phyloP scores from a whole-genome alignment of 2,113 vertebrate genomes.

The Callaeas wilsoni region DNA sequence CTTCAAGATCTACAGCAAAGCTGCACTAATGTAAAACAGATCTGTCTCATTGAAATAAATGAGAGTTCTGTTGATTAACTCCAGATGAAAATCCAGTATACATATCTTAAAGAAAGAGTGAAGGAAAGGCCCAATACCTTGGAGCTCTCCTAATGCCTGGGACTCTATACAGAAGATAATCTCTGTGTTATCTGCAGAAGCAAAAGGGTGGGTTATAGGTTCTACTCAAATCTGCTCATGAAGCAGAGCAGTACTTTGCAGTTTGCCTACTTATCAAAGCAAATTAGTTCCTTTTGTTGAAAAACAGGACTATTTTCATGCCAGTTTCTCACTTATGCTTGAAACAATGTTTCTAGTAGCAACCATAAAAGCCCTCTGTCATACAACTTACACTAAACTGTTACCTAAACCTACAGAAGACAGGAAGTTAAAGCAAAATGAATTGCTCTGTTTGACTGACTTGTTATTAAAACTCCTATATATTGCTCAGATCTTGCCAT shows the following conservation, averaged over 20 bases:
- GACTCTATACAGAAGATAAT: neutral
- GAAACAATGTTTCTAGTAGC: slow-evolving; percentile 14
- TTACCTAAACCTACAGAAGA: neutral
- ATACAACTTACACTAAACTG: neutral
- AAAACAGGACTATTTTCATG: neutral
- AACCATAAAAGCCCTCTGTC: neutral
- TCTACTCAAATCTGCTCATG: neutral
- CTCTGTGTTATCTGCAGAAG: neutral
- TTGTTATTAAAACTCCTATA: neutral
- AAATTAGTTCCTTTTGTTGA: slow-evolving; percentile 19
- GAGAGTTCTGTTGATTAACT: neutral
- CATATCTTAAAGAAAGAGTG: neutral
- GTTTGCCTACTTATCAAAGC: slow-evolving; percentile 11
- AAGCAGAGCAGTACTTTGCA: slow-evolving; percentile 27
- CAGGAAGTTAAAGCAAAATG: neutral
- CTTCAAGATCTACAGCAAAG: neutral
- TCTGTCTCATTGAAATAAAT: neutral
- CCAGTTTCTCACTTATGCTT: neutral
- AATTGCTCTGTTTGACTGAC: neutral
- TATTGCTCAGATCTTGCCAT: neutral
- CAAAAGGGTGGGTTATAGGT: neutral
- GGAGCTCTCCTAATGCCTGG: neutral
- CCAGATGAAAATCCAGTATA: neutral
- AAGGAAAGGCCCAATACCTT: neutral
- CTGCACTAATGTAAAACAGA: neutral